Evolutionary conservation across 2,797 vertebrate species (phyloP).

Genomic region (Onychomys torridus): DNA sequence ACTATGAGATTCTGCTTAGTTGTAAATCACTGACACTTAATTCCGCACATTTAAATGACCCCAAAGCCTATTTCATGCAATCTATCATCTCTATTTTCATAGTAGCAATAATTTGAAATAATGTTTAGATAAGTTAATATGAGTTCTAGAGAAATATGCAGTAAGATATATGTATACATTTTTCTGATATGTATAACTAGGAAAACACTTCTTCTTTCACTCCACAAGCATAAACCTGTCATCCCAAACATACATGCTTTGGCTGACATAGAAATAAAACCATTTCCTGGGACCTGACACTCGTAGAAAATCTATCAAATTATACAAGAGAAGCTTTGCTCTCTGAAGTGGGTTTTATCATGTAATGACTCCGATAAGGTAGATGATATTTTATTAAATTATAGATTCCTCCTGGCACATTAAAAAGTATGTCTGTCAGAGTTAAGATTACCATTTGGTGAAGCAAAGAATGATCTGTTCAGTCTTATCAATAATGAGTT

Average conservation of each 20-base stretch:
- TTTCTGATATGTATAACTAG: neutral
- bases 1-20: neutral
- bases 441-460: neutral
- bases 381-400: neutral
- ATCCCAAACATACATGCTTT: neutral
- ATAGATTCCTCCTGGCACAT: constrained; percentile 3
- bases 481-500: constrained; percentile 59
- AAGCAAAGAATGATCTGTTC: constrained; percentile 54
- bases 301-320: neutral
- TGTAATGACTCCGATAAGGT: constrained; percentile 24
- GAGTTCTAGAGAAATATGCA: neutral
- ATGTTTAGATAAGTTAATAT: constrained; percentile 1
- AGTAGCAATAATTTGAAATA: neutral
- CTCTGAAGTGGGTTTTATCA: constrained; percentile 6
- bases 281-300: neutral
- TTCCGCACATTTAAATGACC: neutral
- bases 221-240: neutral
- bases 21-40: neutral
- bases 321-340: neutral
- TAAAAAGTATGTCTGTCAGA: neutral
- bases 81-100: neutral
- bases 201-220: neutral
- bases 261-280: neutral
- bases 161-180: neutral
- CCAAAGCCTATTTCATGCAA: neutral